phyloP scores from a whole-genome alignment of 2,888 invertebrate genomes.

The Pollenia labialis region DNA sequence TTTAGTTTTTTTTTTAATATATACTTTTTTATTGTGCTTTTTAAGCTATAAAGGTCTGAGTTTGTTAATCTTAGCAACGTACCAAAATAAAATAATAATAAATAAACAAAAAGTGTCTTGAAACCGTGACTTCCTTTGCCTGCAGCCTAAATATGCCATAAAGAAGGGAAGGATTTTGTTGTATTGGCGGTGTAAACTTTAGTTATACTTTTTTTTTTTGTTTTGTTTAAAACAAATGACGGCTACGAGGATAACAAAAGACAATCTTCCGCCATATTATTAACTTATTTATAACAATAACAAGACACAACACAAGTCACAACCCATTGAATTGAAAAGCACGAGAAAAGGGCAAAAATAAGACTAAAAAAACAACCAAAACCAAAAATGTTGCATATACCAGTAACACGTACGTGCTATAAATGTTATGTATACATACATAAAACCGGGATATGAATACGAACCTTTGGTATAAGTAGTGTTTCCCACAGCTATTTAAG shows the following conservation, averaged over 20 bases:
- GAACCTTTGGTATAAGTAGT: slow-evolving; percentile 31
- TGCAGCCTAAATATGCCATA: slow-evolving; percentile 62
- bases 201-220: slow-evolving; percentile 42
- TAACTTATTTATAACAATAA: slow-evolving; percentile 84
- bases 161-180: slow-evolving; percentile 40
- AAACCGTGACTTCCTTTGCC: slow-evolving; percentile 77
- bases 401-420: slow-evolving; percentile 71
- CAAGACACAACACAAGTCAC: slow-evolving; percentile 75
- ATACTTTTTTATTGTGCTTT: slow-evolving; percentile 13
- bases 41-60: slow-evolving; percentile 42
- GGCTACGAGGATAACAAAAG: slow-evolving; percentile 77
- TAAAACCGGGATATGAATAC: slow-evolving; percentile 35
- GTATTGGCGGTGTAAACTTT: slow-evolving; percentile 23
- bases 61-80: slow-evolving; percentile 47
- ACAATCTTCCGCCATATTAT: slow-evolving; percentile 84
- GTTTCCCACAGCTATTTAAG: slow-evolving; percentile 76
- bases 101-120: slow-evolving; percentile 69
- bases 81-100: slow-evolving; percentile 9
- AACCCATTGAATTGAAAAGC: slow-evolving; percentile 60
- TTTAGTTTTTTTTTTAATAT: background rate
- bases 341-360: slow-evolving; percentile 3
- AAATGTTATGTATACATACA: slow-evolving; percentile 67
- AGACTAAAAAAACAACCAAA: slow-evolving; percentile 18
- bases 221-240: slow-evolving; percentile 62
- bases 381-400: slow-evolving; percentile 39